Base-by-base conservation (phyloP, 1,140 invertebrate genomes). In the Drosophila persimilis region DNA sequence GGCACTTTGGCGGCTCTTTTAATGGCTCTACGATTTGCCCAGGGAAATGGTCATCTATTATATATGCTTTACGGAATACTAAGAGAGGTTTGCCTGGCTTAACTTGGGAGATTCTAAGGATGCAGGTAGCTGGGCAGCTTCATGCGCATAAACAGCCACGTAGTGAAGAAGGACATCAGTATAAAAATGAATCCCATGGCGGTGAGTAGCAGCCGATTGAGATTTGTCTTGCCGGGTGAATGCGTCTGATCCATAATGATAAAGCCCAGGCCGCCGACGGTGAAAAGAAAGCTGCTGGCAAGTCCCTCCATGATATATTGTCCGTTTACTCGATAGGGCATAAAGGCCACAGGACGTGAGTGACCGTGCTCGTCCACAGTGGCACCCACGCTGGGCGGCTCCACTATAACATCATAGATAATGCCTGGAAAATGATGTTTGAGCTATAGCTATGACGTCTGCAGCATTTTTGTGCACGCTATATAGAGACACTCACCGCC, bases 291-390 rank as follows among this genome's bases (percentile, higher is more conserved):
- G 92, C 97, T 98, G 24, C 98, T 97, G 11, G 98, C 98, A 59
- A 99, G 92, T 1, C 98, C 98, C 93, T 99, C 98, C 97, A 99
- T 98, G 43, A 99, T 99, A 90, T 99, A 99, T 91, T 99, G 98
- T 0, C 98, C 98, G 93, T 99, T 99, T 0, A 99, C 98, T 79
- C 98, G 93, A 91, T 99, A 99, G 0, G 98, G 98, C 98, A 99
- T 99, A 91, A 99, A 99, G 2, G 98, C 98, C 11, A 99, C 97
- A 0, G 98, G 98, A 81, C 97, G 94, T 3, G 96, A 97, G 91
- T 99, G 97, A 13, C 98, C 98, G 92, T 97, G 95, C 92, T 99
- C 98, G 93, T 99, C 98, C 43, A 98, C 98, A 6, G 98, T 99
- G 3, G 97, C 98, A 50, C 98, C 98, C 69, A 99, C 97, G 92